Conservation (phyloP, 2,113 vertebrate species). For the Bujurquina vittata region DNA sequence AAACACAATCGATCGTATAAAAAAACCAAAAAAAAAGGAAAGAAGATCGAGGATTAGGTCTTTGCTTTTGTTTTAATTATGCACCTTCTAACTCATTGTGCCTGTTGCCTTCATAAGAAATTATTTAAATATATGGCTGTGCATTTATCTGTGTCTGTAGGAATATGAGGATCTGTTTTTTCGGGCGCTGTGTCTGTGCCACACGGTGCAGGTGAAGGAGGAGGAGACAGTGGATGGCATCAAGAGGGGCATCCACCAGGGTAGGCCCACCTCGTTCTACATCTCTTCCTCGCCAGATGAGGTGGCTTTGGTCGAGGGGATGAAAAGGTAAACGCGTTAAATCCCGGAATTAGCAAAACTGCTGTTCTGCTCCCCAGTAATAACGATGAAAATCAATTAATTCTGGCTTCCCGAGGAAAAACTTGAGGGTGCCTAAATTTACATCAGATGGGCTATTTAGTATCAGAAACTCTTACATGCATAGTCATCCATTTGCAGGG, state of each 20-base stretch:
- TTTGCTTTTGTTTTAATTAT: not conserved
- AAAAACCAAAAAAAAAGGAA: not conserved
- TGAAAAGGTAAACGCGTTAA: constrained; percentile 85
- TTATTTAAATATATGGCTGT: not conserved
- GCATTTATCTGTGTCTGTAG: constrained; percentile 65
- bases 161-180: constrained; percentile 97
- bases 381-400: too few species aligned
- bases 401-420: too few species aligned
- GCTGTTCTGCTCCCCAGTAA: not conserved
- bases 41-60: not conserved
- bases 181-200: constrained; percentile 94
- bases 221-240: constrained; percentile 88
- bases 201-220: constrained; percentile 97
- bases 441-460: too few species aligned
- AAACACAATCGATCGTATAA: not conserved
- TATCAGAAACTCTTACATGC: too few species aligned
- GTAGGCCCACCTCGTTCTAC: constrained; percentile 88
- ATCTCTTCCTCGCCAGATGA: constrained; percentile 98
- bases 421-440: too few species aligned
- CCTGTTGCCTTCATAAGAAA: not conserved
- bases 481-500: not conserved
- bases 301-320: constrained; percentile 94
- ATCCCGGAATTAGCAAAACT: not conserved
- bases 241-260: constrained; percentile 85
- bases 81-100: not conserved